Evolutionary conservation across 2,888 invertebrate species (phyloP), one percentile per base, ranked within the genome.

Genomic region (Pediacus dermestoides): DNA sequence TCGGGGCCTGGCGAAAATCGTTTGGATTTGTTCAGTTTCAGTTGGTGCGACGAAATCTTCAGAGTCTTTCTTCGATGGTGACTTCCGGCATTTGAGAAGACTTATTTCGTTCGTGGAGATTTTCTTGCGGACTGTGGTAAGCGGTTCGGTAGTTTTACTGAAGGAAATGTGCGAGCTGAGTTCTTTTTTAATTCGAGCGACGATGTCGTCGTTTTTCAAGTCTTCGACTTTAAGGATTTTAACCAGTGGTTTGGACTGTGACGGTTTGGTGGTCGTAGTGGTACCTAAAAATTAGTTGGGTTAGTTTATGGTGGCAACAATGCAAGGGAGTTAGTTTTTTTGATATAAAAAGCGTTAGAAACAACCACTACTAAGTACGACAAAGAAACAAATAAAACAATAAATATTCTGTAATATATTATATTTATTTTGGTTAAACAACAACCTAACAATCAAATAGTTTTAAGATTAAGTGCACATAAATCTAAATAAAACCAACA

Each of bases 141-240:
- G 25, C 1, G 14, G 14, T 12, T 11, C 23, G 1, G 34, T 35
- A 2, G 34, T 40, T 33, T 43, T 53, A 11, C 23, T 27, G 26
- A 47, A 46, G 6, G 32, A 36, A 30, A 52, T 25, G 25, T 53
- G 53, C 7, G 47, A 35, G 34, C 43, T 46, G 11, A 57, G 39
- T 34, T 60, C 58, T 33, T 54, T 52, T 41, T 57, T 58, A 4
- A 60, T 57, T 21, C 51, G 43, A 2, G 51, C 50, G 0, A 58
- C 55, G n/a, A 55, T 52, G 6, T 46, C 46, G 39, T 54, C 56
- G 26, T 48, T 56, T 39, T 54, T 57, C 10, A 60, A 30, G 28
- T 58, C 60, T 38, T 60, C 60, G 3, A 60, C 57, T 28, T 55
- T 55, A 7, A 60, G 41, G 18, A 60, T 60, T 39, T 60, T 60